Evolutionary conservation across 1,140 invertebrate genomes (phyloP).

Genomic region (Penaeus indicus): DNA sequence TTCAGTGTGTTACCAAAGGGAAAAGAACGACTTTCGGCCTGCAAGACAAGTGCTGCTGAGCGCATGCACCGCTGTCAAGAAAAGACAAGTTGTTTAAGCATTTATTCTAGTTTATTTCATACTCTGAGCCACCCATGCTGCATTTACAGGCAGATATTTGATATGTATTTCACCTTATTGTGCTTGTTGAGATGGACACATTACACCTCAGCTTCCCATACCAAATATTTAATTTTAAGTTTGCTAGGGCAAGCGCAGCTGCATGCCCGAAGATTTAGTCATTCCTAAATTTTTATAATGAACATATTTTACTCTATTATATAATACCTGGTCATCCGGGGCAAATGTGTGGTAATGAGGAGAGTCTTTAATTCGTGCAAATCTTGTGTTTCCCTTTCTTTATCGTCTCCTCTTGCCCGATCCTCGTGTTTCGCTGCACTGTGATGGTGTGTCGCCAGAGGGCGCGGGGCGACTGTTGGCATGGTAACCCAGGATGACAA

Average conservation of each 20-base stretch:
- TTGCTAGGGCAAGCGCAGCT: slow-evolving; percentile 5
- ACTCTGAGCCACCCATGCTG: background rate
- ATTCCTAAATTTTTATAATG: slow-evolving; percentile 53
- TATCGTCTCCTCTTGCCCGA: background rate
- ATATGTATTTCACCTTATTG: slow-evolving; percentile 34
- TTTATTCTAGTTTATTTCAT: no score
- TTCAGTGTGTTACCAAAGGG: no score
- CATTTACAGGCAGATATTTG: slow-evolving; percentile 22
- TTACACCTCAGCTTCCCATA: slow-evolving; percentile 56
- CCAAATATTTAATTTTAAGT: slow-evolving; percentile 59
- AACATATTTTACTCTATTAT: slow-evolving; percentile 6
- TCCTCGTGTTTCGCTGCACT: slow-evolving; percentile 4
- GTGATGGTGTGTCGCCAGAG: background rate
- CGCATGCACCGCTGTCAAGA: no score
- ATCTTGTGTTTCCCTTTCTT: slow-evolving; percentile 5
- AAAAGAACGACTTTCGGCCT: no score
- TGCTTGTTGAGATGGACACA: slow-evolving; percentile 43
- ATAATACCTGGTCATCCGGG: background rate
- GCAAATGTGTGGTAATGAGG: background rate
- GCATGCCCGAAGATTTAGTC: slow-evolving; percentile 31
- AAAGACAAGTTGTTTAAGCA: no score
- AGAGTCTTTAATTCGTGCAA: slow-evolving; percentile 14
- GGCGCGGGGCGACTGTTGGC: background rate
- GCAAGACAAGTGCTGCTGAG: no score
- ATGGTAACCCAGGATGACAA: slow-evolving; percentile 6